phyloP scores from a whole-genome alignment of 2,888 invertebrate genomes.

The Adineta ricciae region DNA sequence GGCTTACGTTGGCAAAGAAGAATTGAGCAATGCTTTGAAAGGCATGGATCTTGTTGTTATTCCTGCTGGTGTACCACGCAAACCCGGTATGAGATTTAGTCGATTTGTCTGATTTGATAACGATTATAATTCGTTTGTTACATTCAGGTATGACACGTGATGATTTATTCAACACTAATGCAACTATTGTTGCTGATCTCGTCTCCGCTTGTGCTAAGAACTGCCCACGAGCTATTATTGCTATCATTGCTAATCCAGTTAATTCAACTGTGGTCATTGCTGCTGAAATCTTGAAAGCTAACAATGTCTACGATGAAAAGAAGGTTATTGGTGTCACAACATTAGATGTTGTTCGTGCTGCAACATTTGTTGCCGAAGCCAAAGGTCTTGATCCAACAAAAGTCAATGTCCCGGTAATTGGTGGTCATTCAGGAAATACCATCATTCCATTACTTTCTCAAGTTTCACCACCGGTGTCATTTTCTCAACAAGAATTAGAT shows the following conservation, averaged over 20 bases:
- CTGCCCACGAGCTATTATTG: constrained; percentile 80
- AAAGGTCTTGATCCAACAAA: constrained; percentile 63
- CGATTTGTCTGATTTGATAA: too few relatives aligned
- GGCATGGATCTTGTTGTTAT: constrained; percentile 82
- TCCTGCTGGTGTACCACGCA: constrained; percentile 94
- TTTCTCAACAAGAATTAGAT: constrained; percentile 68
- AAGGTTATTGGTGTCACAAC: constrained; percentile 91
- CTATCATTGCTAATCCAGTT: constrained; percentile 94
- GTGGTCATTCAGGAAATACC: constrained; percentile 94
- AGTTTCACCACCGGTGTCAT: constrained; percentile 69
- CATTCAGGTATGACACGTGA: constrained; percentile 76
- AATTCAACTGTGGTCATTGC: constrained; percentile 97
- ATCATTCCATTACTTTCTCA: constrained; percentile 93
- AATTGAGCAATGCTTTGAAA: constrained; percentile 65
- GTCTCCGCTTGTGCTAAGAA: constrained; percentile 67
- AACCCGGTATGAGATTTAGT: constrained; percentile 62
- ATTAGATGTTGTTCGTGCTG: constrained; percentile 84
- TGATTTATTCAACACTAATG: constrained; percentile 95
- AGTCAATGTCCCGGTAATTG: constrained; percentile 82
- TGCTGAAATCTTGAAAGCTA: constrained; percentile 79
- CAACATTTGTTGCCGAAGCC: constrained; percentile 77
- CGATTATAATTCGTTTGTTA: not conserved
- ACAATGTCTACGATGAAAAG: constrained; percentile 79
- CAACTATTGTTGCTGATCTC: constrained; percentile 85
- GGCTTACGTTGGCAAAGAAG: constrained; percentile 61